Percentiles rank a stretch among this genome's conserved stretches.
phyloP scores from a whole-genome alignment of 2,888 invertebrate genomes.

The Cerastoderma edule region DNA sequence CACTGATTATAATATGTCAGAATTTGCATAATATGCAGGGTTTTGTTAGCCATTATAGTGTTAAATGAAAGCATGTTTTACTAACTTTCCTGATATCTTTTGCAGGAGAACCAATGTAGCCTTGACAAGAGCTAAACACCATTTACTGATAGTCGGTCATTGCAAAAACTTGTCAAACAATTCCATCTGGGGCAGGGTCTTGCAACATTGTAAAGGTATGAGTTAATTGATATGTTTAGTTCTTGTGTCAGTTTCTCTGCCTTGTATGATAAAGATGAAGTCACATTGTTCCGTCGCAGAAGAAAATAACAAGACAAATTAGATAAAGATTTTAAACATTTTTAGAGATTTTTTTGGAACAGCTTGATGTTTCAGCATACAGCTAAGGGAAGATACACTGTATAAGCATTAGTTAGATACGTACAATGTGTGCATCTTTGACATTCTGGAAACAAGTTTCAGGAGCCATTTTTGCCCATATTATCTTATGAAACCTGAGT shows the following conservation, averaged over 20 bases:
- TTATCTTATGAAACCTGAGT: too few species aligned
- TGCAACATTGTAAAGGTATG: constrained; percentile 72
- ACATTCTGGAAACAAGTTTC: too few species aligned
- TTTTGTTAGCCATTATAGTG: too few species aligned
- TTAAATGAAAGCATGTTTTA: too few species aligned
- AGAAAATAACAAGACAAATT: background rate
- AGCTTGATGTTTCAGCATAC: too few species aligned
- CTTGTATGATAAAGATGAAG: background rate
- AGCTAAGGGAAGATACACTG: too few species aligned
- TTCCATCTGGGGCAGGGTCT: constrained; percentile 71
- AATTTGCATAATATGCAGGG: too few species aligned
- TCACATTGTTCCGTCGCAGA: background rate
- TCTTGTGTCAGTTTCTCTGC: background rate
- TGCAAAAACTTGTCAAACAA: constrained; percentile 70
- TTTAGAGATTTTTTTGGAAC: background rate
- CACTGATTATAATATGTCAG: too few species aligned
- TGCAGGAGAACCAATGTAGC: constrained; percentile 79
- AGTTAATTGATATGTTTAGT: background rate
- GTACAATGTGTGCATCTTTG: too few species aligned
- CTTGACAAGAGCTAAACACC: constrained; percentile 76
- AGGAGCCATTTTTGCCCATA: too few species aligned
- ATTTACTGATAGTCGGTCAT: constrained; percentile 77
- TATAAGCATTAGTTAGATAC: too few species aligned
- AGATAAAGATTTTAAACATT: background rate
- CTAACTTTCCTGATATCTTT: constrained; percentile 5